Base-by-base conservation (phyloP, 2,888 invertebrate genomes). In the Cataglyphis livida region DNA sequence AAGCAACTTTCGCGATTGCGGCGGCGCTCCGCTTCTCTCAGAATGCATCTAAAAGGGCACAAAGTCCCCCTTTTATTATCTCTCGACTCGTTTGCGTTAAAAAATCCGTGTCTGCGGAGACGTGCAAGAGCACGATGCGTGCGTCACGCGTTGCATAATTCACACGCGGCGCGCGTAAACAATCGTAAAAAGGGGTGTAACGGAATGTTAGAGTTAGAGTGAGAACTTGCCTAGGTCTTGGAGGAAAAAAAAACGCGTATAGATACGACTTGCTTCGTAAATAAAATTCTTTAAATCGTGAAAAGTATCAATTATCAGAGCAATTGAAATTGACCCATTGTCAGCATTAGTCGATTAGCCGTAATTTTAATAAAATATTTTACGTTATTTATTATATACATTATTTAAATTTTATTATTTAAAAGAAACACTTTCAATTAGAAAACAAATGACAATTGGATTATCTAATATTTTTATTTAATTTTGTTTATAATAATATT, bases 21-120 rank as follows among this genome's bases (percentile, higher is more conserved):
- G 76, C 61, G 85, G 73, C 82, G 83, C 82, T 78, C 81, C 78
- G 64, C 59, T 78, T 65, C 61, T 70, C 71, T n/a, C n/a, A 51
- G 7, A 64, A 61, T 41, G 62, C 61, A 32, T 81, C 79, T 76
- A 76, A 82, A 76, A 84, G 76, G n/a, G 51, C 51, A n/a, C 82
- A 81, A 84, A n/a, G n/a, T 51, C n/a, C 82, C 71, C 78, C 65
- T 85, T 89, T 89, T 86, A 95, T 95, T 95, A 95, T 95, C 95
- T 95, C 95, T 81, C 62, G 92, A 94, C 54, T 54, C 38, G 51
- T 71, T 70, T 71, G 21, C 59, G 71, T 71, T 21, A 70, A 44
- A 44, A 12, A 7, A 54, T 15, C 28, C 5, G 18, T 57, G 68
- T 70, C 70, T 78, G 57, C 32, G 57, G 28, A 44, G 18, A 65